A percentile compares a stretch with the other conserved stretches of the same genome.
Evolutionary conservation across 92 coral and sea anemone species (phyloP).

Genomic region (Metridium senile): DNA sequence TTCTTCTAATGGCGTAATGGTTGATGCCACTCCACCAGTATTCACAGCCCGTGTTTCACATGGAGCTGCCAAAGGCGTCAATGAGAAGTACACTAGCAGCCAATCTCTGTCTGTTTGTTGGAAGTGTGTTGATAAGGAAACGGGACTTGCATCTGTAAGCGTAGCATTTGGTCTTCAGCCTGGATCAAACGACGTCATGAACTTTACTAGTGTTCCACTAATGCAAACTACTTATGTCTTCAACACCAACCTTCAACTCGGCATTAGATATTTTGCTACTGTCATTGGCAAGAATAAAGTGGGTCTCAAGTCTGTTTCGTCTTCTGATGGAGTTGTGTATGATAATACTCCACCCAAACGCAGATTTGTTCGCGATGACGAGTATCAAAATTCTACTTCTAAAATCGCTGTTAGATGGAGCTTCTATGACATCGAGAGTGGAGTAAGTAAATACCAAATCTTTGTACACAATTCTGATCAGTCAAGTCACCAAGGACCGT

Average conservation of each 20-base stretch:
- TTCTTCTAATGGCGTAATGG: constrained; percentile 81
- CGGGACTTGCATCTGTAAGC: constrained; percentile 54
- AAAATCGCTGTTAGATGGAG: constrained; percentile 56
- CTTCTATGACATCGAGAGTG: constrained; percentile 84
- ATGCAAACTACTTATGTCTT: constrained; percentile 47
- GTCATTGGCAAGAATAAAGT: constrained; percentile 78
- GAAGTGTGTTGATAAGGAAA: constrained; percentile 81
- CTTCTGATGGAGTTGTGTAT: constrained; percentile 78
- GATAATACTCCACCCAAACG: constrained; percentile 81
- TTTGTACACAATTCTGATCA: constrained; percentile 22
- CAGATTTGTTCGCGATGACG: constrained; percentile 55
- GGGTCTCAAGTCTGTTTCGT: constrained; percentile 65
- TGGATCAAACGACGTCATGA: constrained; percentile 71
- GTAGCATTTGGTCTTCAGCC: constrained; percentile 92
- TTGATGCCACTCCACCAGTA: constrained; percentile 84
- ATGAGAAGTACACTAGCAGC: constrained; percentile 39
- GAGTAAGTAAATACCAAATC: constrained; percentile 49
- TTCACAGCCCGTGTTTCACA: constrained; percentile 67
- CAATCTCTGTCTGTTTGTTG: constrained; percentile 60
- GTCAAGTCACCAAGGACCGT: constrained; percentile 55
- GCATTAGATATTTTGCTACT: constrained; percentile 89
- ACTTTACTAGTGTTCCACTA: constrained; percentile 45
- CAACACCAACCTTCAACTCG: constrained; percentile 45
- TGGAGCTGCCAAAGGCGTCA: constrained; percentile 54
- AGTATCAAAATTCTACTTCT: constrained; percentile 54